These are phyloP conservation scores for Eristalis tenax DNA, from an alignment of 2,888 invertebrate species.

Conservation along the genomic window DNA sequence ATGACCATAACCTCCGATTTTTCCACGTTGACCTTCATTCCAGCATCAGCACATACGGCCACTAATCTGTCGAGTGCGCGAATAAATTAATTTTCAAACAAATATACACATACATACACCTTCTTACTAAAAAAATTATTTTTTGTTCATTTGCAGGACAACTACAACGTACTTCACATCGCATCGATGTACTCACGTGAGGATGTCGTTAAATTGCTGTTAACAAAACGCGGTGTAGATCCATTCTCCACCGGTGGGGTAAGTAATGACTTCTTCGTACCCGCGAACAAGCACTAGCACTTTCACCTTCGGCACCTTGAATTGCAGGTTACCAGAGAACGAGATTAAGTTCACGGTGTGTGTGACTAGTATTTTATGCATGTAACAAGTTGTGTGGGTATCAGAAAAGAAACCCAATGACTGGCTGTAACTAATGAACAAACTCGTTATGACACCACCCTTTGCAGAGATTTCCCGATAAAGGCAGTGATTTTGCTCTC, in stretches of 20 bases:
- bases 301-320: slow-evolving; percentile 2
- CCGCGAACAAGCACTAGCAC: not conserved
- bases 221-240: slow-evolving; percentile 94
- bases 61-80: too few species aligned
- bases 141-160: slow-evolving; percentile 87
- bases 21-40: too few species aligned
- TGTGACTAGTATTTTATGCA: not conserved
- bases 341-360: not conserved
- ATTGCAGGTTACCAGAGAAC: not conserved
- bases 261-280: slow-evolving; percentile 81
- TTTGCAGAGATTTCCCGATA: not conserved
- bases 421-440: slow-evolving; percentile 24
- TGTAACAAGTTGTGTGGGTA: not conserved
- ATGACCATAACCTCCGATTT: too few species aligned
- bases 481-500: slow-evolving; percentile 1
- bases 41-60: too few species aligned
- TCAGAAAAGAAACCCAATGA: slow-evolving; percentile 25
- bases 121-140: not conserved
- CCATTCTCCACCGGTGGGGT: slow-evolving; percentile 96
- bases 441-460: slow-evolving; percentile 32
- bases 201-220: slow-evolving; percentile 94
- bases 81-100: too few species aligned
- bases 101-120: not conserved
- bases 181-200: slow-evolving; percentile 97
- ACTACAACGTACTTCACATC: slow-evolving; percentile 96